Conservation (phyloP, 2,797 vertebrate species). For the Neoniphon sammara region DNA sequence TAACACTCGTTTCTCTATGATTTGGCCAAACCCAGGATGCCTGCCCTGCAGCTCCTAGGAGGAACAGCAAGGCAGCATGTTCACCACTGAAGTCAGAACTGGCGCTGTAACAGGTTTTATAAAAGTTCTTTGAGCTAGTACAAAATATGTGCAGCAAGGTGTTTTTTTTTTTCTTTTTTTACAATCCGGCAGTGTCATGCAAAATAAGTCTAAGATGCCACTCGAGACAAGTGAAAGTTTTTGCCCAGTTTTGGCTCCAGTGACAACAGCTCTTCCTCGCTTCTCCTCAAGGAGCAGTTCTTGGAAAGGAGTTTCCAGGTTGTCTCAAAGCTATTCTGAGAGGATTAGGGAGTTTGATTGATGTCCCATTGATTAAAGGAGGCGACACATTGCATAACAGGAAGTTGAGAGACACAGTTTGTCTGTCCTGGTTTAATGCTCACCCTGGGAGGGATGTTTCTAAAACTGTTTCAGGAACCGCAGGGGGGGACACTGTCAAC, state of each 20-base stretch:
- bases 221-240: slow-evolving; percentile 12
- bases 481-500: slow-evolving; percentile 15
- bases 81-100: slow-evolving; percentile 37
- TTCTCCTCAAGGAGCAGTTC: slow-evolving; percentile 42
- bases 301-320: slow-evolving; percentile 57
- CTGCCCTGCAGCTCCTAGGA: neutral
- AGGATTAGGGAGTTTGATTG: slow-evolving; percentile 76
- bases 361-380: slow-evolving; percentile 66
- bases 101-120: neutral
- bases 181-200: neutral
- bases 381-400: slow-evolving; percentile 68
- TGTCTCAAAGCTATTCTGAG: slow-evolving; percentile 73
- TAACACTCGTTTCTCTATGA: slow-evolving; percentile 16
- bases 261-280: slow-evolving; percentile 35
- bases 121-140: neutral
- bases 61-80: slow-evolving; percentile 15
- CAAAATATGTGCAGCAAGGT: neutral
- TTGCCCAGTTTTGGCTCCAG: slow-evolving; percentile 33
- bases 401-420: slow-evolving; percentile 36
- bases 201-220: neutral
- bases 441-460: slow-evolving; percentile 13
- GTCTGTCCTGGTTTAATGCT: slow-evolving; percentile 16
- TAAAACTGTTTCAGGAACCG: slow-evolving; percentile 41
- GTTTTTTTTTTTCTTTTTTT: neutral
- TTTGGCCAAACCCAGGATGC: slow-evolving; percentile 13